phyloP scores from a whole-genome alignment of 2,888 invertebrate genomes.

The Calliopum simillimum region DNA sequence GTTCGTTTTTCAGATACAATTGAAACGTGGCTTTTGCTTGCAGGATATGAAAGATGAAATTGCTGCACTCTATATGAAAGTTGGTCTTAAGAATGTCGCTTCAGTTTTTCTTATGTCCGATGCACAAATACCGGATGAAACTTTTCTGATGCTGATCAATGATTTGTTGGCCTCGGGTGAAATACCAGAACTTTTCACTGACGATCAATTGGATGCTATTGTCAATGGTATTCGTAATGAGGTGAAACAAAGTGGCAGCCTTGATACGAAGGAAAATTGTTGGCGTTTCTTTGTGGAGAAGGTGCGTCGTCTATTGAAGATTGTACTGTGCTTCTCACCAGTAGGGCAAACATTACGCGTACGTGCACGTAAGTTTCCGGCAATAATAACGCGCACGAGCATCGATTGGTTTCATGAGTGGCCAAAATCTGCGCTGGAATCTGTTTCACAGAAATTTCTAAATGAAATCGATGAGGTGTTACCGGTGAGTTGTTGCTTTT shows the following conservation, averaged over 20 bases:
- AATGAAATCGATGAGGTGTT: slow-evolving; percentile 81
- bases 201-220: slow-evolving; percentile 91
- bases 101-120: slow-evolving; percentile 94
- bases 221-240: slow-evolving; percentile 82
- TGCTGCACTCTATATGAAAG: slow-evolving; percentile 83
- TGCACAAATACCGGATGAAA: slow-evolving; percentile 92
- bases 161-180: slow-evolving; percentile 95
- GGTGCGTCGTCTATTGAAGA: slow-evolving; percentile 81
- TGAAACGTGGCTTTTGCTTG: slow-evolving; percentile 88
- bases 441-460: slow-evolving; percentile 88
- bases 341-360: slow-evolving; percentile 90
- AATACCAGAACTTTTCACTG: slow-evolving; percentile 89
- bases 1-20: slow-evolving; percentile 92
- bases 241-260: slow-evolving; percentile 84
- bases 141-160: slow-evolving; percentile 90
- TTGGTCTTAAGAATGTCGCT: slow-evolving; percentile 88
- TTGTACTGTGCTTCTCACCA: slow-evolving; percentile 95
- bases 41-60: slow-evolving; percentile 82
- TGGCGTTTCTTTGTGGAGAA: slow-evolving; percentile 96
- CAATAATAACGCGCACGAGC: slow-evolving; percentile 90
- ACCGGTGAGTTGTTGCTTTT: slow-evolving; percentile 70
- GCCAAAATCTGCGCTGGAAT: slow-evolving; percentile 91
- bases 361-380: slow-evolving; percentile 92
- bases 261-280: slow-evolving; percentile 92
- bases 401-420: slow-evolving; percentile 99